Evolutionary conservation across 1,140 invertebrate species (phyloP).

Genomic region (Drosophila bipectinata): DNA sequence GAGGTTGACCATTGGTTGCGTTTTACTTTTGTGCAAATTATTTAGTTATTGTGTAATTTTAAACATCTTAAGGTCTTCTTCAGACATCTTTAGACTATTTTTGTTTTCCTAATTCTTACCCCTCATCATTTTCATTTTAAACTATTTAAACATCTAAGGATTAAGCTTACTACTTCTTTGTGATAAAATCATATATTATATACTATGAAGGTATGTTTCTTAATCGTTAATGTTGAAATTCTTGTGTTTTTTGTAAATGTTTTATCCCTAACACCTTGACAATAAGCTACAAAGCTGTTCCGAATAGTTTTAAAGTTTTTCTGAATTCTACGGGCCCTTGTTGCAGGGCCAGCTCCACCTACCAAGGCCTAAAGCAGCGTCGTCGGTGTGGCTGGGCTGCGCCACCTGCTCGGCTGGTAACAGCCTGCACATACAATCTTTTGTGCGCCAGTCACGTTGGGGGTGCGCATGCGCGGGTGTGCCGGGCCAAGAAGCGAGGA

Average conservation of each 20-base stretch:
- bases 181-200: too few relatives aligned
- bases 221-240: too few relatives aligned
- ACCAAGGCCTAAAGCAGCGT: slow-evolving; percentile 29
- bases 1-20: not conserved
- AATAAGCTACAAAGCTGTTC: not conserved
- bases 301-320: not conserved
- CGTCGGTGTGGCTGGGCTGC: slow-evolving; percentile 69
- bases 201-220: too few relatives aligned
- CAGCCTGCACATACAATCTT: slow-evolving; percentile 25
- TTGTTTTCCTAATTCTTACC: too few relatives aligned
- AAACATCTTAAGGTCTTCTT: too few relatives aligned
- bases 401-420: slow-evolving; percentile 55
- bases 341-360: slow-evolving; percentile 57
- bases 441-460: slow-evolving; percentile 68
- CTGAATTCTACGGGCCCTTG: slow-evolving; percentile 2
- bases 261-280: not conserved
- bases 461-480: slow-evolving; percentile 71
- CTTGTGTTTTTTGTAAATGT: too few relatives aligned
- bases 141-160: too few relatives aligned
- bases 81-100: too few relatives aligned
- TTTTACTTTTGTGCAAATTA: not conserved
- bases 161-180: too few relatives aligned
- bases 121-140: too few relatives aligned
- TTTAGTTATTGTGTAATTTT: too few relatives aligned
- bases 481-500: slow-evolving; percentile 35